Evolutionary conservation across 2,113 vertebrate species (phyloP).

Genomic region (Rhizomys pruinosus): DNA sequence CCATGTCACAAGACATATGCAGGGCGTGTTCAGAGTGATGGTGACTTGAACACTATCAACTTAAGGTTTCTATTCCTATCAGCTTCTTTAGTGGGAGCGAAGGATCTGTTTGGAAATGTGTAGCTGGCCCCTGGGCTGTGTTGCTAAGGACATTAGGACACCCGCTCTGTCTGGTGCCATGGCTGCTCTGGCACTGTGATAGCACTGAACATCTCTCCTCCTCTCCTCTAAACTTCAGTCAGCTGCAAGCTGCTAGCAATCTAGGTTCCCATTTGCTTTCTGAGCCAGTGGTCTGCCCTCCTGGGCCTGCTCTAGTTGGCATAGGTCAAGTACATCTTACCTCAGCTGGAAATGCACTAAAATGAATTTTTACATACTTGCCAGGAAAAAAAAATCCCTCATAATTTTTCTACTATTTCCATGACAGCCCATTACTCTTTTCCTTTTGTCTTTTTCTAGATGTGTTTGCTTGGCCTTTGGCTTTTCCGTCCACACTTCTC

Average conservation of each 20-base stretch:
- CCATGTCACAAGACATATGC: rapidly evolving
- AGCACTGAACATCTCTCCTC: too few relatives aligned
- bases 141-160: neutral
- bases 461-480: rapidly evolving
- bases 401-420: neutral
- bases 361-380: neutral
- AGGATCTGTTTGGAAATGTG: neutral
- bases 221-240: neutral
- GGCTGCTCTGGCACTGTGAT: rapidly evolving
- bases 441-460: rapidly evolving
- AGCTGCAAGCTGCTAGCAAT: rapidly evolving
- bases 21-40: neutral
- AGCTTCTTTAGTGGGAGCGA: too few relatives aligned
- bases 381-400: neutral
- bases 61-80: neutral
- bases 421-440: too few relatives aligned
- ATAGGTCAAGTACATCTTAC: rapidly evolving
- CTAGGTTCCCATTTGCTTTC: too few relatives aligned
- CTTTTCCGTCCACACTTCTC: neutral
- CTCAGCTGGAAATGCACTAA: neutral
- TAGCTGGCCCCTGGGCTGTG: neutral
- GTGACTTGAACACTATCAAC: rapidly evolving
- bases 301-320: rapidly evolving
- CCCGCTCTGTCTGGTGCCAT: rapidly evolving
- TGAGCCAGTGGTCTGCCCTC: rapidly evolving